Evolutionary conservation across 2,113 vertebrate genomes (phyloP).

Genomic region (Pachyramphus minor): DNA sequence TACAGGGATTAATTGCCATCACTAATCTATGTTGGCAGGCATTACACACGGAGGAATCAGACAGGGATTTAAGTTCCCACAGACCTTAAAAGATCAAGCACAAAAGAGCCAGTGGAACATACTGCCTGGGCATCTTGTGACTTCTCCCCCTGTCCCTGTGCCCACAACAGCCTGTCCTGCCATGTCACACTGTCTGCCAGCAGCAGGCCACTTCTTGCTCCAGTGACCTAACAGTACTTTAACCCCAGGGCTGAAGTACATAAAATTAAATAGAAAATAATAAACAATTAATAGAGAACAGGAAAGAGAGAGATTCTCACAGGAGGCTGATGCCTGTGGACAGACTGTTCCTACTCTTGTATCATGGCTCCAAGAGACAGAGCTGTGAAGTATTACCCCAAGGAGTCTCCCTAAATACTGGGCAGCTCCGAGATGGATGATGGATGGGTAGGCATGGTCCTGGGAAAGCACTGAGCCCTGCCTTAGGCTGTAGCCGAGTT

Average conservation of each 20-base stretch:
- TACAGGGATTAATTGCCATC: neutral
- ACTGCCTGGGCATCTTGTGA: neutral
- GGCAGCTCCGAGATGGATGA: neutral
- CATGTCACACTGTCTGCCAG: neutral
- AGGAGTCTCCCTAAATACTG: neutral
- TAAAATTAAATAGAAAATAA: neutral
- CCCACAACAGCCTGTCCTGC: neutral
- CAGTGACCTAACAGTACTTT: neutral
- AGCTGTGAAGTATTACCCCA: neutral
- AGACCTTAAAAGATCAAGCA: neutral
- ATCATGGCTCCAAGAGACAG: neutral
- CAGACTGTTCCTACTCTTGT: neutral
- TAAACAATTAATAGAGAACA: neutral
- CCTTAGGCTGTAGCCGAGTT: neutral
- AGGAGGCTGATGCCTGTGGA: neutral
- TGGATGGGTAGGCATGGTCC: neutral
- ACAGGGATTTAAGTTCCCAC: neutral
- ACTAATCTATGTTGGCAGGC: constrained; percentile 20
- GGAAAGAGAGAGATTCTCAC: neutral
- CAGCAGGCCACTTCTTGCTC: neutral
- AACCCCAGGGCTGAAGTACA: neutral
- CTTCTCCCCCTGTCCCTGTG: neutral
- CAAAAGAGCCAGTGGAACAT: neutral
- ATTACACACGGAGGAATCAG: neutral
- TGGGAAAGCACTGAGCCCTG: neutral